Base-by-base conservation (phyloP, 2,888 invertebrate species). In the Cataglyphis albicans region DNA sequence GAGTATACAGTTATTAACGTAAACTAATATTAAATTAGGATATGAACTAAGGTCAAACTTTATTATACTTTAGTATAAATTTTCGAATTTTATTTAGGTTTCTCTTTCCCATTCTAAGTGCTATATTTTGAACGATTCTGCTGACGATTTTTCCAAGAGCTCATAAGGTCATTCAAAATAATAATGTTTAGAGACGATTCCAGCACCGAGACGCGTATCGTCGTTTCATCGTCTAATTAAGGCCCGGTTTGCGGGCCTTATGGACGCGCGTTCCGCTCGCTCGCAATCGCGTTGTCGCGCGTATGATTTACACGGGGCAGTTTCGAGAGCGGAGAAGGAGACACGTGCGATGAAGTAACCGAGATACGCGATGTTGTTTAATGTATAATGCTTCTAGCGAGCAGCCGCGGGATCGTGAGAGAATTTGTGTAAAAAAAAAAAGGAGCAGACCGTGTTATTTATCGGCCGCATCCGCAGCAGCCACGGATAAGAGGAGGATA, bases 281-380 rank as follows among this genome's bases (percentile, higher is more conserved):
- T 84, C 61, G 25, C 52, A 73, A 61, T 78, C 81, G 72, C 48
- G 59, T 86, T 86, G 89, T 88, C 87, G 52, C 86, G 84, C 88
- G 86, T 87, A 89, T 92, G 92, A 93, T 93, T 93, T 92, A 93
- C 91, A 90, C 89, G 87, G 86, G 86, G 84, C 88, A 85, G 89
- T 89, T 89, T 89, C 84, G 81, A 89, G 89, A 83, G 59, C 84
- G 87, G 87, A 91, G 90, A 91, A 90, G 89, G 89, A 90, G 90
- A 90, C 90, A 90, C 88, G 87, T 80, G 90, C 92, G 93, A 93
- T 93, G 87, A 91, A 91, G 91, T 92, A 91, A 90, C 90, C 88
- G 86, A 93, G 93, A 93, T 93, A 93, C 89, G 92, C 91, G 92
- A 91, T 84, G 90, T 89, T 90, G 91, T 76, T 85, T 87, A 74